Percentiles rank a stretch among this genome's conserved stretches.
phyloP scores from a whole-genome alignment of 1,140 invertebrate genomes.

The Metopolophium dirhodum region DNA sequence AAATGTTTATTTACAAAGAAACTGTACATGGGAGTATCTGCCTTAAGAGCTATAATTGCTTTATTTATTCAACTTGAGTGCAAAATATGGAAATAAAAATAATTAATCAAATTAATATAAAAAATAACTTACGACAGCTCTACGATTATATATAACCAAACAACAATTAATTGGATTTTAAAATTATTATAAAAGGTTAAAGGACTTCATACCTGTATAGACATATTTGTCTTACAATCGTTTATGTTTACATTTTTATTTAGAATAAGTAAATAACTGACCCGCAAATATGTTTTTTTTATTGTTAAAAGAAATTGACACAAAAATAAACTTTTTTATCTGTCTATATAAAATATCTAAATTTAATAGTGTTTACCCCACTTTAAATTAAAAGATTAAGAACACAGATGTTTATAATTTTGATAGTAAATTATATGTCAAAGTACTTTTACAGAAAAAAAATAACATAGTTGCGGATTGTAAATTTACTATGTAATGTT shows the following conservation, averaged over 20 bases:
- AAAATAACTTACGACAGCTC: slow-evolving; percentile 11
- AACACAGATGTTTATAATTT: too few species aligned
- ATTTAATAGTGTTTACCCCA: too few species aligned
- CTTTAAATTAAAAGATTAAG: too few species aligned
- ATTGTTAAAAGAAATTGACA: too few species aligned
- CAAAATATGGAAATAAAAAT: slow-evolving; percentile 44
- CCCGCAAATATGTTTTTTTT: too few species aligned
- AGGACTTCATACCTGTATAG: neutral
- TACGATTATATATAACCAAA: neutral
- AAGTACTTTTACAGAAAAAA: neutral
- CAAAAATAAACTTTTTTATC: too few species aligned
- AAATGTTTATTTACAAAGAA: slow-evolving; percentile 45
- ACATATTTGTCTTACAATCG: neutral
- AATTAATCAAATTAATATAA: slow-evolving; percentile 21
- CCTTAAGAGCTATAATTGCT: neutral
- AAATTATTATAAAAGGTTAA: neutral
- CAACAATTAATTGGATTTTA: slow-evolving; percentile 39
- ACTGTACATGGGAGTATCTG: neutral
- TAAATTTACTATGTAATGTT: slow-evolving; percentile 14
- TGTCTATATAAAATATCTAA: too few species aligned
- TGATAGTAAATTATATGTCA: neutral
- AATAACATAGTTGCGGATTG: neutral
- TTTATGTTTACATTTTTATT: neutral
- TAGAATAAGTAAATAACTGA: neutral
- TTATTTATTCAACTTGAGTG: neutral